Percentiles rank a stretch among this genome's conserved stretches.
Conservation (phyloP, 2,888 invertebrate species). For the Chrysolina haemoptera region DNA sequence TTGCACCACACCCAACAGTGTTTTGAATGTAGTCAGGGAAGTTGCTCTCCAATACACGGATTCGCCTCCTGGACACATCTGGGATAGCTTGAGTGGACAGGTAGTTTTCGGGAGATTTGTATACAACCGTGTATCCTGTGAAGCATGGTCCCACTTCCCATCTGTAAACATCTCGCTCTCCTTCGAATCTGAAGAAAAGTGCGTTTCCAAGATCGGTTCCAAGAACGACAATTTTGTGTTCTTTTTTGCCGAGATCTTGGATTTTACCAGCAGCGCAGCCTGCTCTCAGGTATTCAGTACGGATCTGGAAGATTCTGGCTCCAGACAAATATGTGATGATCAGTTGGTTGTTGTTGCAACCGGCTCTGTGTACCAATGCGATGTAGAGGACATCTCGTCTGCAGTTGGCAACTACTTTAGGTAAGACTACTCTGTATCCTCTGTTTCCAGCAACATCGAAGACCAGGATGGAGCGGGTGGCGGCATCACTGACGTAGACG, state of each 20-base stretch:
- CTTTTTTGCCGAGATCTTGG: conserved; percentile 74
- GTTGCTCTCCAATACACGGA: conserved; percentile 77
- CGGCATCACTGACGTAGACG: conserved; percentile 71
- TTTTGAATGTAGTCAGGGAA: conserved; percentile 77
- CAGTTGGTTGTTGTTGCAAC: conserved; percentile 74
- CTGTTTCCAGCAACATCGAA: conserved; percentile 71
- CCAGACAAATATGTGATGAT: conserved; percentile 78
- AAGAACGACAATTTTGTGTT: conserved; percentile 74
- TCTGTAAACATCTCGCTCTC: conserved; percentile 73
- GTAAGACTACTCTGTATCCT: conserved; percentile 75
- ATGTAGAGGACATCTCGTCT: conserved; percentile 79
- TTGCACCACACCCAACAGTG: conserved; percentile 76
- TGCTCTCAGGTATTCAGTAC: conserved; percentile 75
- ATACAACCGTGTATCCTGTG: conserved; percentile 70
- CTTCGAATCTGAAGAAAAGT: conserved; percentile 75
- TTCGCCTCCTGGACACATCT: conserved; percentile 70
- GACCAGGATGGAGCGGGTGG: conserved; percentile 70
- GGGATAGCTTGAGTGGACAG: conserved; percentile 76
- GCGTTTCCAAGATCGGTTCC: conserved; percentile 77
- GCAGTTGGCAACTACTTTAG: conserved; percentile 69
- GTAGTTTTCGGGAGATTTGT: conserved; percentile 71
- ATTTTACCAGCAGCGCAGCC: conserved; percentile 73
- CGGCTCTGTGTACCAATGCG: conserved; percentile 73
- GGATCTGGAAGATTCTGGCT: conserved; percentile 76
- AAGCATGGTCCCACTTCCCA: conserved; percentile 74